A percentile compares a stretch with the other conserved stretches of the same genome.
These are phyloP conservation scores for Liodrosophila aerea DNA, from an alignment of 2,888 invertebrate species.

Conservation along the genomic window DNA sequence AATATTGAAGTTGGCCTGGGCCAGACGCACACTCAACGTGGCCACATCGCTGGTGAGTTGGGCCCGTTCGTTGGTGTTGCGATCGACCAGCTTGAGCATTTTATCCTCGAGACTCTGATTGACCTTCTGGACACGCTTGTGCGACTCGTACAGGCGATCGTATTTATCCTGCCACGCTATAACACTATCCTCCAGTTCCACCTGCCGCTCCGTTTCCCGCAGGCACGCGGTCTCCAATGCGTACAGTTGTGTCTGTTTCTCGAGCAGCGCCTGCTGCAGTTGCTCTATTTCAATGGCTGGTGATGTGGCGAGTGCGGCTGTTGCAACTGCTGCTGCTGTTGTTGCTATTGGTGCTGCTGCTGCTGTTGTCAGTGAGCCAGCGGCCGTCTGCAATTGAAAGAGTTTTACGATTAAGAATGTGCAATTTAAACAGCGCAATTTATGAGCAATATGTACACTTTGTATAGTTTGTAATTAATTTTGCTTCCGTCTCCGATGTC, in stretches of 20 bases:
- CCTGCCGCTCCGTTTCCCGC: slow-evolving; percentile 90
- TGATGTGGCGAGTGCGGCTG: slow-evolving; percentile 20
- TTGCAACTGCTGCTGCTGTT: slow-evolving; percentile 8
- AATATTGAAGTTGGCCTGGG: slow-evolving; percentile 92
- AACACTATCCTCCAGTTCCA: slow-evolving; percentile 91
- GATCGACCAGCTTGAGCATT: slow-evolving; percentile 94
- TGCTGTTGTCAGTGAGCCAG: slow-evolving; percentile 40
- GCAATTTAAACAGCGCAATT: slow-evolving; percentile 19
- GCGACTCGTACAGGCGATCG: slow-evolving; percentile 95
- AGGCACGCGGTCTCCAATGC: slow-evolving; percentile 94
- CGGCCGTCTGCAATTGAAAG: slow-evolving; percentile 58
- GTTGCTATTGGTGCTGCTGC: slow-evolving; percentile 11
- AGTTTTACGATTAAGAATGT: slow-evolving; percentile 25
- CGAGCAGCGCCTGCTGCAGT: slow-evolving; percentile 90
- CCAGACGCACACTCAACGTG: slow-evolving; percentile 90
- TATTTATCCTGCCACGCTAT: slow-evolving; percentile 96
- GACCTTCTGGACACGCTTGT: slow-evolving; percentile 95
- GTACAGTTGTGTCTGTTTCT: slow-evolving; percentile 91
- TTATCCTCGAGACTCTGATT: slow-evolving; percentile 98
- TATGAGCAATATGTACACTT: slow-evolving; percentile 33
- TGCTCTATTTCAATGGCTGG: slow-evolving; percentile 85
- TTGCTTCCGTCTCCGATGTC: slow-evolving; percentile 52
- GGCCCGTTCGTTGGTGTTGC: slow-evolving; percentile 94
- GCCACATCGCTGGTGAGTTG: slow-evolving; percentile 94
- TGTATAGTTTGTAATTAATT: slow-evolving; percentile 63